Evolutionary conservation across 1,140 invertebrate species (phyloP), one percentile per base, ranked within the genome.

Genomic region (Bombus fervidus): DNA sequence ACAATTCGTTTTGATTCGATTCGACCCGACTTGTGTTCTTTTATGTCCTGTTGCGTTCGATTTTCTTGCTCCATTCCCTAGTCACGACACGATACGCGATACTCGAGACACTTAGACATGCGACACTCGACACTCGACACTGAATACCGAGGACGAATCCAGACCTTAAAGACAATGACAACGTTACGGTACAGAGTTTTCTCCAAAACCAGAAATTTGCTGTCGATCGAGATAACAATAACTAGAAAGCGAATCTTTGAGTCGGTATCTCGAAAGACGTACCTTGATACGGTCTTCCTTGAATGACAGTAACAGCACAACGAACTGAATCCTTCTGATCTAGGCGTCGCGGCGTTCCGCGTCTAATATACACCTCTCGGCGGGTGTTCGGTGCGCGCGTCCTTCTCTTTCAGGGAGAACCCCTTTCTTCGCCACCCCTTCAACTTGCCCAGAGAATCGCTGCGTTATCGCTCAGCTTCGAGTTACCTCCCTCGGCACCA

Each of bases 351-450:
- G 89, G 91, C 86, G 94, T 91, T 81, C 89, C 68, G 88, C 91
- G 89, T 92, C 92, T 95, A 94, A 94, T 95, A 95, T 93, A 93
- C 93, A 94, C 93, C 86, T 92, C 91, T 88, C 93, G 82, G 86
- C 83, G 90, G 90, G 87, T 89, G 90, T 89, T 85, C 88, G 34
- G 31, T 80, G 43, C 80, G 83, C 68, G 66, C 78, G 73, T 72
- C 90, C 78, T 78, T 87, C 86, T 88, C 83, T 81, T 74, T 68
- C 62, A 66, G 41, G 5, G 43, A 80, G 75, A 81, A 68, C 76
- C 91, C 89, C 90, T 85, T 88, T 81, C 68, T 85, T 80, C 86
- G 81, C 85, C 66, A 81, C 72, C 85, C 89, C 85, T 81, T 77
- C 84, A 37, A 57, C 47, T 34, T 53, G 25, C 78, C 62, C 79